phyloP scores from a whole-genome alignment of 1,140 invertebrate species.

The Drosophila sulfurigaster region DNA sequence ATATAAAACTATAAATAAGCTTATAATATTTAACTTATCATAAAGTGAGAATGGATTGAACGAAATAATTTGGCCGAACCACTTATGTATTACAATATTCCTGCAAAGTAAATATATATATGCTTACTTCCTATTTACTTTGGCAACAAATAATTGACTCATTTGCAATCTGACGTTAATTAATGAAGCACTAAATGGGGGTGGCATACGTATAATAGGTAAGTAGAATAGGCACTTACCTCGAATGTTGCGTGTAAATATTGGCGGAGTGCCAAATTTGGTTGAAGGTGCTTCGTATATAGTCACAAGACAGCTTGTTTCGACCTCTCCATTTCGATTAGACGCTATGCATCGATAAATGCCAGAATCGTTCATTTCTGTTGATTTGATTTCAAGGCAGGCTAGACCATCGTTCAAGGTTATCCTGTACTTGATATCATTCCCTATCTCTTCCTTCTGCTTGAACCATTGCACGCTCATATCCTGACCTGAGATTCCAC shows the following conservation, averaged over 20 bases:
- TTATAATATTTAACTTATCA: constrained; percentile 51
- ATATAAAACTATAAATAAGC: constrained; percentile 36
- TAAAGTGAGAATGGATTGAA: constrained; percentile 46
- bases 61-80: neutral
- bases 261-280: constrained; percentile 84
- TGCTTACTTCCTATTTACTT: constrained; percentile 43
- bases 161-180: constrained; percentile 61
- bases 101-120: neutral
- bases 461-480: constrained; percentile 93
- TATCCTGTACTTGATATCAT: constrained; percentile 70
- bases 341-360: constrained; percentile 81
- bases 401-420: constrained; percentile 87
- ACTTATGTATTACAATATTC: neutral
- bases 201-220: constrained; percentile 40
- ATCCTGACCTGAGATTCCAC: constrained; percentile 92
- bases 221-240: constrained; percentile 68
- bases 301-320: constrained; percentile 84
- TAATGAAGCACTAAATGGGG: constrained; percentile 47
- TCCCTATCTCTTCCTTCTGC: constrained; percentile 87
- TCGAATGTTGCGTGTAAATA: constrained; percentile 85
- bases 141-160: constrained; percentile 38
- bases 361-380: constrained; percentile 75
- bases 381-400: constrained; percentile 86
- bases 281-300: constrained; percentile 82
- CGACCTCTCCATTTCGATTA: constrained; percentile 84